These are phyloP conservation scores for Poeciliopsis retropinna DNA, from an alignment of 2,113 vertebrate genomes.

Conservation along the genomic window DNA sequence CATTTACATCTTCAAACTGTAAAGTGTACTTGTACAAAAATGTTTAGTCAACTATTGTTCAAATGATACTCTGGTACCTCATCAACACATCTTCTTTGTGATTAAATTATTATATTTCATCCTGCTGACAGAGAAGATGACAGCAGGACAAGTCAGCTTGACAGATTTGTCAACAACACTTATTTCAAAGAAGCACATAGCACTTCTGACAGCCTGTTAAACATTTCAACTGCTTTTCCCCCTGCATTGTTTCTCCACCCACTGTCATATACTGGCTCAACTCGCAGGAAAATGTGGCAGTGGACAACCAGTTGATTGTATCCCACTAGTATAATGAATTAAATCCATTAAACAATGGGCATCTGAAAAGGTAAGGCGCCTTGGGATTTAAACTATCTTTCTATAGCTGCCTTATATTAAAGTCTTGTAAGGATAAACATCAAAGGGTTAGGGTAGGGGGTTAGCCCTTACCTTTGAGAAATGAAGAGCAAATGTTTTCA, in stretches of 20 bases:
- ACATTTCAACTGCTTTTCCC: constrained; percentile 11
- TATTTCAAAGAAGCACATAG: constrained; percentile 41
- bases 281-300: too few relatives aligned
- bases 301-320: too few relatives aligned
- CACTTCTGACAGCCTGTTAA: constrained; percentile 33
- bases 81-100: constrained; percentile 11
- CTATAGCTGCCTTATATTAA: too few relatives aligned
- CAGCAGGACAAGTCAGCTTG: constrained; percentile 35
- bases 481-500: too few relatives aligned
- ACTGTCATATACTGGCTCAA: background rate
- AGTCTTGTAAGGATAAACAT: too few relatives aligned
- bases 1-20: background rate
- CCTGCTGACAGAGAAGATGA: constrained; percentile 22
- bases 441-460: too few relatives aligned
- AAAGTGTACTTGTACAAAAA: background rate
- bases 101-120: constrained; percentile 25
- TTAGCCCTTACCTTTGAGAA: too few relatives aligned
- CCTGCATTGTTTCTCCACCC: constrained; percentile 20
- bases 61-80: constrained; percentile 3
- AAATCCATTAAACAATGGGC: too few relatives aligned
- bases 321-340: too few relatives aligned
- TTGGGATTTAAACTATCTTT: too few relatives aligned
- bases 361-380: too few relatives aligned
- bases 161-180: constrained; percentile 45
- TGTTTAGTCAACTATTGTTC: background rate